Base-by-base conservation (phyloP, 1,140 invertebrate genomes). In the Metopolophium dirhodum region DNA sequence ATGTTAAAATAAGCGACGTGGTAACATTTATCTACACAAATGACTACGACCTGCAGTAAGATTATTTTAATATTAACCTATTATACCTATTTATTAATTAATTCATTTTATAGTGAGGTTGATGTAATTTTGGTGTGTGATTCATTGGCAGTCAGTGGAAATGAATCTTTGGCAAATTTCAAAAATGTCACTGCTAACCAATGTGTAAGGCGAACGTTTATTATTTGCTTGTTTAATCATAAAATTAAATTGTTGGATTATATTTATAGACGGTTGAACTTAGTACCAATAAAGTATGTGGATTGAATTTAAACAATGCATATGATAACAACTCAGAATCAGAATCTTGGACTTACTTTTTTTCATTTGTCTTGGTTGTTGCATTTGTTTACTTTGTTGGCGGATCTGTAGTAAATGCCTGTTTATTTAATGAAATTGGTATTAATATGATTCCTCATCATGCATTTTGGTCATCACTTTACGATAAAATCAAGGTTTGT, bases 381-480 rank as follows among this genome's bases (percentile, higher is more conserved):
- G 49, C 49, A 85, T 93, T 93, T 85, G 18, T 93, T 37, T 96
- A 95, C 91, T 83, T 93, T 54, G 49, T 93, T 57, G 47, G 91
- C n/a, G 91, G 91, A 86, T 93, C 91, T 45, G 82, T 93, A 85
- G 30, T 93, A 35, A 93, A 93, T 85, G 91, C 91, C n/a, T 93
- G 91, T 18, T 93, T 86, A 54, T 93, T 93, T 54, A 86, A 93
- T 85, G 77, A 83, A 22, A 85, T 83, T 22, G 91, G 91, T 6
- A 41, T 85, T 0, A 85, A 86, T 85, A 93, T 93, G 82, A 54
- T 93, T 41, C 91, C 91, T n/a, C 77, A 93, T n/a, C 82, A 93
- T 86, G 23, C 1, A 45, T 93, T 93, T 93, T 93, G 91, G 91
- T 86, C 51, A 30, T 93, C 91, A 8, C 22, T 54, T 30, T 93